These are phyloP conservation scores for Phocoena sinus DNA, from an alignment of 2,113 vertebrate genomes.

Conservation along the genomic window DNA sequence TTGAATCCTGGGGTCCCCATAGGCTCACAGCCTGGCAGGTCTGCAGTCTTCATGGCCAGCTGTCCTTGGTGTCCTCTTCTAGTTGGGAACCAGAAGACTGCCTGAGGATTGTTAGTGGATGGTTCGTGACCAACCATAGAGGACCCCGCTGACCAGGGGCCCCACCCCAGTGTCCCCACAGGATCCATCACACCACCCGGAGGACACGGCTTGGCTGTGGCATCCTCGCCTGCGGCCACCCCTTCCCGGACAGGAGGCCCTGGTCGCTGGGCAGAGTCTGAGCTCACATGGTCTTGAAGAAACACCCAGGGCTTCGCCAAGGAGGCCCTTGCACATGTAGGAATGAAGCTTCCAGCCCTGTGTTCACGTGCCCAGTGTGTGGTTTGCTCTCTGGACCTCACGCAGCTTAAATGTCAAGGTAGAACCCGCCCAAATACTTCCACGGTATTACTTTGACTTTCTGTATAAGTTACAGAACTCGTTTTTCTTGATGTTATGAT, in stretches of 20 bases:
- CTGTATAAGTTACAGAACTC: not conserved
- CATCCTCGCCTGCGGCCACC: not conserved
- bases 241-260: not conserved
- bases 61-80: not conserved
- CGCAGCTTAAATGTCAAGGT: not conserved
- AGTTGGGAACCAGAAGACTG: not conserved
- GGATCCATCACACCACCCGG: rapidly evolving
- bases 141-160: not conserved
- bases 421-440: not conserved
- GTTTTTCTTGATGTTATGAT: not conserved
- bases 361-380: not conserved
- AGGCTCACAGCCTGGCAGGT: not conserved
- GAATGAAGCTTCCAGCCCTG: not conserved
- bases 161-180: not conserved
- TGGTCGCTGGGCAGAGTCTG: not conserved
- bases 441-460: not conserved
- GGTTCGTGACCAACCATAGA: rapidly evolving
- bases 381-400: not conserved
- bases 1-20: not conserved
- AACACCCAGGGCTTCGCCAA: not conserved
- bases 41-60: not conserved
- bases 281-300: not conserved
- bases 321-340: not conserved
- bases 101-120: not conserved
- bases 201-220: no score